Evolutionary conservation across 2,113 vertebrate genomes (phyloP).

Genomic region (Nestor notabilis): DNA sequence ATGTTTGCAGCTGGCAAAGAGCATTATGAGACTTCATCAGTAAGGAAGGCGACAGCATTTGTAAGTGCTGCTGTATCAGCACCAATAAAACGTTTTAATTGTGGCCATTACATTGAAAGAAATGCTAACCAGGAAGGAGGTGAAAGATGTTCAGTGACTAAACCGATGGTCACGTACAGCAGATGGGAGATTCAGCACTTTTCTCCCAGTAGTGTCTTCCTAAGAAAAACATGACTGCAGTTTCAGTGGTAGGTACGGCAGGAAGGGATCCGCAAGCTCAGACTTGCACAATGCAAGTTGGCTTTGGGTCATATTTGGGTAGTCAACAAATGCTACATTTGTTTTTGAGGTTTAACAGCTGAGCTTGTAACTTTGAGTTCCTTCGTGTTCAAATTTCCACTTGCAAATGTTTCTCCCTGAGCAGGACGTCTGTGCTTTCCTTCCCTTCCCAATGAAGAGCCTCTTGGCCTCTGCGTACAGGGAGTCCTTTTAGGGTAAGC

Average conservation of each 20-base stretch:
- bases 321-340: background rate
- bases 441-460: background rate
- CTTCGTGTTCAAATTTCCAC: background rate
- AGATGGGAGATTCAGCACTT: background rate
- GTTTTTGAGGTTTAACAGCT: background rate
- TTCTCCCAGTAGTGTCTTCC: accelerated
- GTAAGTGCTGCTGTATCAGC: background rate
- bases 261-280: accelerated
- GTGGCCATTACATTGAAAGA: background rate
- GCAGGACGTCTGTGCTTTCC: background rate
- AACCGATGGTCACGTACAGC: accelerated
- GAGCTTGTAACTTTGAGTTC: background rate
- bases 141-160: background rate
- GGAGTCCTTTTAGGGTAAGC: background rate
- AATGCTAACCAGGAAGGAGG: background rate
- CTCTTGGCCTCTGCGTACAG: too few relatives aligned
- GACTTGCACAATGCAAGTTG: accelerated
- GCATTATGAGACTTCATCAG: background rate
- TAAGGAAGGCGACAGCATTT: background rate
- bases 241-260: accelerated
- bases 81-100: slow-evolving; percentile 24
- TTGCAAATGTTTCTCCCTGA: background rate
- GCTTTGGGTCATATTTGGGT: accelerated
- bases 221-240: accelerated
- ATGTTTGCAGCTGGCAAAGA: background rate